Conservation (phyloP, 2,797 vertebrate species). For the Helicolenus hilgendorfi region DNA sequence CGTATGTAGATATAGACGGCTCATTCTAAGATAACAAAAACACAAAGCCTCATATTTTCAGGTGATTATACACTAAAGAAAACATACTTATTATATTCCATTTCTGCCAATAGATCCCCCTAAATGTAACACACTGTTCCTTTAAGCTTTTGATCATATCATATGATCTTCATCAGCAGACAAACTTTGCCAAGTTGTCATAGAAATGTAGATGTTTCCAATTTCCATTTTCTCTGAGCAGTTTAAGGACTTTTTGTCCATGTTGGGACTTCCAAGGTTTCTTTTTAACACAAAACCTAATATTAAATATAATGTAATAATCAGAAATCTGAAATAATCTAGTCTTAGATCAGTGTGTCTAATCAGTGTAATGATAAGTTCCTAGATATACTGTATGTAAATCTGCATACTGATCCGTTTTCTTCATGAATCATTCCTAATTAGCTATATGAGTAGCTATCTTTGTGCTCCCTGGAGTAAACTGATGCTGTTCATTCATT, state of each 20-base stretch:
- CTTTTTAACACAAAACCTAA: not conserved
- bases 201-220: not conserved
- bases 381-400: not conserved
- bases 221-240: not conserved
- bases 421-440: not conserved
- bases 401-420: not conserved
- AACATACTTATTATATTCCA: not conserved
- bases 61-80: not conserved
- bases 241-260: not conserved
- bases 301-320: not conserved
- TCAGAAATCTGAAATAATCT: too few relatives aligned
- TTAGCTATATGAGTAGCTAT: not conserved
- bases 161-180: not conserved
- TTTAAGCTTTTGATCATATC: not conserved
- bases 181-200: not conserved
- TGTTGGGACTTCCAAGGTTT: not conserved
- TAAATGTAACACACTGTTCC: not conserved
- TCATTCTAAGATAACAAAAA: not conserved
- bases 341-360: not conserved
- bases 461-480: not conserved
- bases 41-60: not conserved
- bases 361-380: not conserved
- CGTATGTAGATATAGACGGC: too few relatives aligned
- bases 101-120: not conserved
- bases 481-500: not conserved